Percentiles rank a stretch among this genome's conserved stretches.
These are phyloP conservation scores for Myotis myotis DNA, from an alignment of 2,797 vertebrate species.

Conservation along the genomic window DNA sequence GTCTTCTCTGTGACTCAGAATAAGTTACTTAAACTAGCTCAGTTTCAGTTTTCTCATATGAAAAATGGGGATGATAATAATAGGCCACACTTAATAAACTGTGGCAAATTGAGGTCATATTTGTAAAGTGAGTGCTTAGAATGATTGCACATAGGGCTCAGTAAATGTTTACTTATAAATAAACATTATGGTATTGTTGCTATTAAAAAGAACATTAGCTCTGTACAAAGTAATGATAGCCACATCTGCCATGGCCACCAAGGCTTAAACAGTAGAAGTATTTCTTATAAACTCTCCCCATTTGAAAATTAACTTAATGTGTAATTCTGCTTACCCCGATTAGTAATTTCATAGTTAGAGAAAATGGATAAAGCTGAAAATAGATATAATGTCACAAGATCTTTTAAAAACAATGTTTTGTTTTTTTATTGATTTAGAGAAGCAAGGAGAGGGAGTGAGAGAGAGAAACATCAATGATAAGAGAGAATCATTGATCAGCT, in stretches of 20 bases:
- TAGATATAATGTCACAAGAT: not conserved
- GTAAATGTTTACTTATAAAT: not conserved
- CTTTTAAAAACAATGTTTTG: not conserved
- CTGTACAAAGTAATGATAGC: not conserved
- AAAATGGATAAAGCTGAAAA: slow-evolving; percentile 45
- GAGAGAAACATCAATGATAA: not conserved
- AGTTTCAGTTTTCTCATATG: not conserved
- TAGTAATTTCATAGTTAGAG: slow-evolving; percentile 27
- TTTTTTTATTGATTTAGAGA: not conserved
- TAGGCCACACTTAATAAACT: not conserved
- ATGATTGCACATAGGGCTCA: not conserved
- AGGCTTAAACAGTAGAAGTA: not conserved
- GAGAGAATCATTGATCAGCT: not conserved
- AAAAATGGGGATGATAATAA: slow-evolving; percentile 1
- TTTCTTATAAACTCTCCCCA: not conserved
- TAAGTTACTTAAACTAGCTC: not conserved
- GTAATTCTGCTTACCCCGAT: slow-evolving; percentile 5
- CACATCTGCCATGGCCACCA: not conserved
- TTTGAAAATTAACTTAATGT: slow-evolving; percentile 15
- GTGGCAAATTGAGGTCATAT: not conserved
- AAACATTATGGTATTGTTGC: not conserved
- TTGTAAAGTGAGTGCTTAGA: not conserved
- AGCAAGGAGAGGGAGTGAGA: not conserved
- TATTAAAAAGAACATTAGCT: not conserved
- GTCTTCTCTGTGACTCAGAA: not conserved